phyloP scores from a whole-genome alignment of 2,113 vertebrate species.

The Gobius niger region DNA sequence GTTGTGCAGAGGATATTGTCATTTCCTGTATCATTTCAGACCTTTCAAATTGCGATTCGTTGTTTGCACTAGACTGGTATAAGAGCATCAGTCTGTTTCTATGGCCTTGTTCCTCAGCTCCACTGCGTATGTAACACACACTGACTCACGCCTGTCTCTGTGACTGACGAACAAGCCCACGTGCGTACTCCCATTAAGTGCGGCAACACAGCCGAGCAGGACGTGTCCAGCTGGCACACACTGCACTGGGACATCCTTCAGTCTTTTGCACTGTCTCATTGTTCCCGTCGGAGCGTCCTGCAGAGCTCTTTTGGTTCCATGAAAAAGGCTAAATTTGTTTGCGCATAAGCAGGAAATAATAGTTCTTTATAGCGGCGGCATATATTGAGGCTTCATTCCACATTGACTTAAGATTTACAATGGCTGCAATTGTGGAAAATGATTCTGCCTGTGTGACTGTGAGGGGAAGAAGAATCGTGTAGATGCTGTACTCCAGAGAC shows the following conservation, averaged over 20 bases:
- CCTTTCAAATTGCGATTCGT: too few relatives aligned
- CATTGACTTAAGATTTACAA: too few relatives aligned
- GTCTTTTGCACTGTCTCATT: conserved; percentile 29
- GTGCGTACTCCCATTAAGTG: conserved; percentile 46
- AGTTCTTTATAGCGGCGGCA: too few relatives aligned
- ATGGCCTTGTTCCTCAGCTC: not conserved
- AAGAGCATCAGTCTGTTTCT: not conserved
- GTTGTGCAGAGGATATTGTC: too few relatives aligned
- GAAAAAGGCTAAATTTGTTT: too few relatives aligned
- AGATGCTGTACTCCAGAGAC: too few relatives aligned
- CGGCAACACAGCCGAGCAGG: conserved; percentile 44
- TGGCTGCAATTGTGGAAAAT: too few relatives aligned
- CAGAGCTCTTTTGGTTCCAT: conserved; percentile 15
- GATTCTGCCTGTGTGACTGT: too few relatives aligned
- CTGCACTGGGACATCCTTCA: conserved; percentile 29
- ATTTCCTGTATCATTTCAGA: too few relatives aligned
- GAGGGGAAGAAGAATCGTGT: too few relatives aligned
- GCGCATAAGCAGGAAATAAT: too few relatives aligned
- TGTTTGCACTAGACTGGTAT: not conserved
- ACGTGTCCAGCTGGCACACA: conserved; percentile 48
- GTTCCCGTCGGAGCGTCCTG: conserved; percentile 28
- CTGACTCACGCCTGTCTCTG: not conserved
- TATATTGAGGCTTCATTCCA: too few relatives aligned
- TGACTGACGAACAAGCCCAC: conserved; percentile 17
- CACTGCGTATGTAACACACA: not conserved